Conservation (phyloP, 2,113 vertebrate genomes). For the Empidonax alnorum region DNA sequence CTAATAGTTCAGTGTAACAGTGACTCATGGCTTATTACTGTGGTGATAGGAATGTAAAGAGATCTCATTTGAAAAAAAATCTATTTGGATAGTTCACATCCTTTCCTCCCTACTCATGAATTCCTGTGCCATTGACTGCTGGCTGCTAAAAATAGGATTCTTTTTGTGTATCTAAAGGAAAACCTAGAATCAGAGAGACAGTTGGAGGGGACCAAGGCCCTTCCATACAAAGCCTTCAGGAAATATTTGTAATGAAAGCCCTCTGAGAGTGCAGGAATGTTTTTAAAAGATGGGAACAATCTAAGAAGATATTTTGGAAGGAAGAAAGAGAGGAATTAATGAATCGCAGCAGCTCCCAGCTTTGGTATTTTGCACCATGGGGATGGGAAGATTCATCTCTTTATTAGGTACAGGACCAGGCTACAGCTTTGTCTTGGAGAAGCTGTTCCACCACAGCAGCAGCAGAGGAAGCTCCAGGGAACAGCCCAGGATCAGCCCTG, state of each 20-base stretch:
- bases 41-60: constrained; percentile 13
- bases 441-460: background rate
- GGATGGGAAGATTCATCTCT: background rate
- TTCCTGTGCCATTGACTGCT: constrained; percentile 31
- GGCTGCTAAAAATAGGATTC: constrained; percentile 43
- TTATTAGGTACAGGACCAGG: background rate
- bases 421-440: background rate
- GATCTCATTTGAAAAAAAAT: constrained; percentile 25
- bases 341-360: background rate
- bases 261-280: background rate
- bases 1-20: constrained; percentile 27
- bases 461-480: background rate
- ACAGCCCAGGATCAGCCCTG: background rate
- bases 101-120: constrained; percentile 59
- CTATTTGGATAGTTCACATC: constrained; percentile 47
- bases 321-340: background rate
- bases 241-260: background rate
- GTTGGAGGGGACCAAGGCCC: background rate
- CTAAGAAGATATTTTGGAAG: background rate
- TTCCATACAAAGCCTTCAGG: background rate
- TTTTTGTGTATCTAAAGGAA: constrained; percentile 29
- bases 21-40: constrained; percentile 48
- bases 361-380: background rate
- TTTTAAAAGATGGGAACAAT: background rate
- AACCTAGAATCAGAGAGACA: background rate